Conservation (phyloP, 2,888 invertebrate species). For the Pollenia angustigena region DNA sequence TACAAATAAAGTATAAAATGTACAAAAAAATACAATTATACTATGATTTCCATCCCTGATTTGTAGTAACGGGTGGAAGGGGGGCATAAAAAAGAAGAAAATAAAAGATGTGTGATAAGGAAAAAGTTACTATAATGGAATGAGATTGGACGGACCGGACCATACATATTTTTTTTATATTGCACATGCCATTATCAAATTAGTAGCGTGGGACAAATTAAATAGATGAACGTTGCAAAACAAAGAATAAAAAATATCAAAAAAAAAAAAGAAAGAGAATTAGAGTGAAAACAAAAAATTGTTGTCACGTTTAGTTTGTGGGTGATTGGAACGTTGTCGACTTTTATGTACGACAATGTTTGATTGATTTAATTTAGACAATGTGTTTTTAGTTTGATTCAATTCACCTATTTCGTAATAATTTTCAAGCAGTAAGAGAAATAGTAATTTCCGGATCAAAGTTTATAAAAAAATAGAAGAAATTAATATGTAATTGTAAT, state of each 20-base stretch:
- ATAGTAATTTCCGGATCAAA: too few species aligned
- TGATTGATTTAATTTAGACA: conserved; percentile 35
- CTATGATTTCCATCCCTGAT: neutral
- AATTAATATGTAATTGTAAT: too few species aligned
- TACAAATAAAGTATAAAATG: too few species aligned
- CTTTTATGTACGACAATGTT: neutral
- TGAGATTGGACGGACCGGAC: neutral
- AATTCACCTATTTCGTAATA: conserved; percentile 60
- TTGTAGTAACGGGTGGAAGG: conserved; percentile 10
- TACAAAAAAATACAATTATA: too few species aligned
- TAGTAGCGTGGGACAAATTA: conserved; percentile 66
- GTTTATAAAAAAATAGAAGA: too few species aligned
- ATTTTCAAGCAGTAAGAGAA: neutral
- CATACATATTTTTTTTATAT: conserved; percentile 9
- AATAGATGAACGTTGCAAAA: conserved; percentile 43
- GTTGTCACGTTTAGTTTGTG: conserved; percentile 55
- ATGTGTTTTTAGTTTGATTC: conserved; percentile 40
- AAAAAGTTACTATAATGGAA: conserved; percentile 19
- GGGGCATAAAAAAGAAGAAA: conserved; percentile 32
- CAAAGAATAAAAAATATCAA: too few species aligned
- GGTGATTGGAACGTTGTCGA: conserved; percentile 1
- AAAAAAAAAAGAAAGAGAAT: neutral
- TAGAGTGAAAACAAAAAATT: conserved; percentile 23
- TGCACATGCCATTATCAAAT: conserved; percentile 61
- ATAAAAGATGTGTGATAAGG: conserved; percentile 30